These are phyloP conservation scores for Lepidocolaptes lacrymiger DNA, from an alignment of 2,797 vertebrate genomes.

Conservation along the genomic window DNA sequence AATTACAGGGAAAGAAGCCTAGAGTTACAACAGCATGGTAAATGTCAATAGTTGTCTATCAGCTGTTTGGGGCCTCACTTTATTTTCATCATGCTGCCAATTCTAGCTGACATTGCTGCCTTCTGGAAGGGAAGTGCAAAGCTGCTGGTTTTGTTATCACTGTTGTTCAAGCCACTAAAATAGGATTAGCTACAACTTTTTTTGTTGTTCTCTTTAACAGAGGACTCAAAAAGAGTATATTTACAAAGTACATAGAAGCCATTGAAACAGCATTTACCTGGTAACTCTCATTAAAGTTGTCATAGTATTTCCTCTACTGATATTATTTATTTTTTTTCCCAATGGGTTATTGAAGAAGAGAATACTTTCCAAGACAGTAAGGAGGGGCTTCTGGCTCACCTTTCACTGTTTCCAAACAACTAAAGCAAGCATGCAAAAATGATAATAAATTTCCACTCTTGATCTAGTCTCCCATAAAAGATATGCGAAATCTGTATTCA, in stretches of 20 bases:
- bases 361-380: neutral
- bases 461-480: neutral
- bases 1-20: neutral
- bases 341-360: neutral
- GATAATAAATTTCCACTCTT: neutral
- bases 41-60: neutral
- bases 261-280: neutral
- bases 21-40: neutral
- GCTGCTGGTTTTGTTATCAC: neutral
- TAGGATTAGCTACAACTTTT: neutral
- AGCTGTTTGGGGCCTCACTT: neutral
- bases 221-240: neutral
- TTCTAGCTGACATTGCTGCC: constrained; percentile 2
- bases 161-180: neutral
- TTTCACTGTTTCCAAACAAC: neutral
- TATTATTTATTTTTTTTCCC: accelerated
- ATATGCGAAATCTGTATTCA: neutral
- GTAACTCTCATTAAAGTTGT: neutral
- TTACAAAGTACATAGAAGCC: neutral
- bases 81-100: neutral
- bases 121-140: constrained; percentile 21
- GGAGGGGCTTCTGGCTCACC: neutral
- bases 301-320: neutral
- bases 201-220: neutral
- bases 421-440: neutral